These are phyloP conservation scores for Clarias pachynema DNA, from an alignment of 2,797 vertebrate genomes.

Conservation along the genomic window DNA sequence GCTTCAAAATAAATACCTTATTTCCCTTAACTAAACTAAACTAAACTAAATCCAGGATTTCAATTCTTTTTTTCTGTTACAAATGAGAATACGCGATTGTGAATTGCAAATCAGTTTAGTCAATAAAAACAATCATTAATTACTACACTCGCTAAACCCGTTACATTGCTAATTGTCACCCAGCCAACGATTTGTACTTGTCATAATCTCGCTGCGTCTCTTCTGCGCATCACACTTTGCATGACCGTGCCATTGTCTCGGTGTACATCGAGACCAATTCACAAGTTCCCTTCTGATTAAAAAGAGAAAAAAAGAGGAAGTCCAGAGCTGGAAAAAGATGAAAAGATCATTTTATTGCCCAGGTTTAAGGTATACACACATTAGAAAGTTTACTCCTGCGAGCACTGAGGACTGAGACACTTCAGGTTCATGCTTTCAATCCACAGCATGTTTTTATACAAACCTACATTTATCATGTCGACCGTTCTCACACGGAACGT, in stretches of 20 bases:
- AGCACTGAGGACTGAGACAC: not conserved
- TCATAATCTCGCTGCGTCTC: conserved; percentile 14
- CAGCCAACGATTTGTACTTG: conserved; percentile 29
- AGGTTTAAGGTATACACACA: too few species aligned
- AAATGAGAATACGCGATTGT: not conserved
- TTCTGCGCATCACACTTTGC: conserved; percentile 9
- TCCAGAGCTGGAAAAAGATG: not conserved
- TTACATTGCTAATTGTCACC: conserved; percentile 9
- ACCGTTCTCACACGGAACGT: too few species aligned
- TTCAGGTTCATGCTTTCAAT: not conserved
- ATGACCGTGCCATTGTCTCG: conserved; percentile 6
- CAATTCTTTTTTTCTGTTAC: not conserved
- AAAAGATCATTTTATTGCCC: not conserved
- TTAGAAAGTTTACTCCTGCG: not conserved
- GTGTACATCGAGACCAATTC: conserved; percentile 9
- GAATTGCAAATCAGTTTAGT: not conserved
- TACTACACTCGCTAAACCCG: not conserved
- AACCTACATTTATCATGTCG: too few species aligned
- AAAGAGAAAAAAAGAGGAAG: not conserved
- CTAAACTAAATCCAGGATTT: not conserved
- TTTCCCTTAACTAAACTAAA: not conserved
- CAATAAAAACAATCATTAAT: not conserved
- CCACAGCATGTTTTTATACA: too few species aligned
- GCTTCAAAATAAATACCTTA: not conserved
- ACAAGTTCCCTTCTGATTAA: not conserved